These are phyloP conservation scores for Tachina lurida DNA, from an alignment of 2,888 invertebrate species.

Conservation along the genomic window DNA sequence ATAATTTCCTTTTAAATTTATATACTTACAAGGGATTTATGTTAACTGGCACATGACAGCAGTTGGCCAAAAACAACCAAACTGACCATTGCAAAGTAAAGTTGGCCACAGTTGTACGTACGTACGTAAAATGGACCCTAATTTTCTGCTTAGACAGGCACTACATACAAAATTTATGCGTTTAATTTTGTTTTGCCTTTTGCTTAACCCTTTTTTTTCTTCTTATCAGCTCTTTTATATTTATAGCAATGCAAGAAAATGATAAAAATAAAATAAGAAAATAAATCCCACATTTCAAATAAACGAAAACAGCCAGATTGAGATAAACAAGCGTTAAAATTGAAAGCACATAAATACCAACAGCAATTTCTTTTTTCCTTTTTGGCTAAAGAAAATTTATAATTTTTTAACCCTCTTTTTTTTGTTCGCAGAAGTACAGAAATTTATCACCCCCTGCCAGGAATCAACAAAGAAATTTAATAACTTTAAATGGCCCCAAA, in stretches of 20 bases:
- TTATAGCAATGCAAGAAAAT: conserved; percentile 4
- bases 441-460: conserved; percentile 17
- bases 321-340: conserved; percentile 55
- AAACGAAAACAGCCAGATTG: conserved; percentile 19
- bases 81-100: conserved; percentile 22
- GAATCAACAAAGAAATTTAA: conserved; percentile 7
- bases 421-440: not conserved
- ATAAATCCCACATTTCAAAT: not conserved
- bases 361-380: not conserved
- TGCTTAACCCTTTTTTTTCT: conserved; percentile 42
- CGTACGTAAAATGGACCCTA: conserved; percentile 36
- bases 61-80: conserved; percentile 8
- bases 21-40: conserved; percentile 44
- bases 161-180: conserved; percentile 55
- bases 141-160: conserved; percentile 67
- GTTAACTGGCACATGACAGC: not conserved
- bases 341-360: conserved; percentile 51
- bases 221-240: conserved; percentile 45
- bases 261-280: not conserved
- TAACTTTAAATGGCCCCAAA: conserved; percentile 36
- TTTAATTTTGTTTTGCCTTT: not conserved
- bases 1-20: conserved; percentile 57
- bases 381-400: conserved; percentile 10
- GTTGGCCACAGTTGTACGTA: not conserved
- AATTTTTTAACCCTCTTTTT: conserved; percentile 16